phyloP scores from a whole-genome alignment of 2,113 vertebrate species.

The Anser cygnoides region DNA sequence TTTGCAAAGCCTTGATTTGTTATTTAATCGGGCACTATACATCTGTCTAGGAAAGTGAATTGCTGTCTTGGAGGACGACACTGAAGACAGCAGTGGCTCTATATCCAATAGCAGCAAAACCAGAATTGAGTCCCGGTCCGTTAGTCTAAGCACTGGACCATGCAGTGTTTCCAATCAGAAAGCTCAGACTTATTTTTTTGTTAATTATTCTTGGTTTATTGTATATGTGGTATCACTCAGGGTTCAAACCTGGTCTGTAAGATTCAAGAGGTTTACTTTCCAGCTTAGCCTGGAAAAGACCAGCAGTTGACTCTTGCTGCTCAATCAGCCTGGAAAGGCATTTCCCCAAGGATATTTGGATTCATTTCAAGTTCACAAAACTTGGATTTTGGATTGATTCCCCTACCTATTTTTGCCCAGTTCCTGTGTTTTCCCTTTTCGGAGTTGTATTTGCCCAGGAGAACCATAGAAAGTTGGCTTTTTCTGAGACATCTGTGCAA shows the following conservation, averaged over 20 bases:
- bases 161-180: neutral
- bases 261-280: neutral
- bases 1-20: neutral
- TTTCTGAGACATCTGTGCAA: conserved; percentile 15
- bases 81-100: neutral
- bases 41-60: neutral
- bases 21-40: neutral
- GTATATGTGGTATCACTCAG: neutral
- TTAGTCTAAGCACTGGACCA: neutral
- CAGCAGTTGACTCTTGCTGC: neutral
- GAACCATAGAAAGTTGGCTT: neutral
- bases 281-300: neutral
- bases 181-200: neutral
- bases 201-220: neutral
- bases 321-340: neutral
- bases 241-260: neutral
- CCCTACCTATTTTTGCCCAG: neutral
- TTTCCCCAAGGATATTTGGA: neutral
- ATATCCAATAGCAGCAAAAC: neutral
- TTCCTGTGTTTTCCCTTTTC: neutral
- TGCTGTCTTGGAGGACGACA: neutral
- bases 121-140: neutral
- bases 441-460: conserved; percentile 2
- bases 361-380: neutral
- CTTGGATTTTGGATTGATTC: neutral